A percentile compares a stretch with the other conserved stretches of the same genome.
These are phyloP conservation scores for Steinernema hermaphroditum DNA, from an alignment of 2,888 invertebrate species.

Conservation along the genomic window DNA sequence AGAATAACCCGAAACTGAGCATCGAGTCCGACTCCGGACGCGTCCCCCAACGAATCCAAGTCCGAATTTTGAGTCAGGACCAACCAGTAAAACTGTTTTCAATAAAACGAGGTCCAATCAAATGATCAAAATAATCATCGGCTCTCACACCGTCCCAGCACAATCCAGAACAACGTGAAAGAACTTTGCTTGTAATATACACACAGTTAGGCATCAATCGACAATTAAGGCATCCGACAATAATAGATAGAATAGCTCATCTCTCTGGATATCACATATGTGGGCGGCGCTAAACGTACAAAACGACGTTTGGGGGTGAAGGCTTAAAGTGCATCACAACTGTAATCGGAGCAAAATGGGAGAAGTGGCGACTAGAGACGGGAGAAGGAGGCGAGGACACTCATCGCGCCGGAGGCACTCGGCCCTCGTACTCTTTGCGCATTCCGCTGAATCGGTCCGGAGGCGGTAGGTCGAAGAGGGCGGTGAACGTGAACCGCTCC, in stretches of 20 bases:
- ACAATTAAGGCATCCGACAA: not conserved
- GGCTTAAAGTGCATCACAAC: not conserved
- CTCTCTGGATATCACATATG: not conserved
- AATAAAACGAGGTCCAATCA: not conserved
- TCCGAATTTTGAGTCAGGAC: too few species aligned
- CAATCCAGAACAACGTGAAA: not conserved
- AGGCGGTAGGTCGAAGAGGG: conserved; percentile 46
- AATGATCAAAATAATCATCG: not conserved
- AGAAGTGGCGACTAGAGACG: not conserved
- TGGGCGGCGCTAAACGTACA: not conserved
- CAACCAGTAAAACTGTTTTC: not conserved
- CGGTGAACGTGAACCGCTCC: conserved; percentile 48
- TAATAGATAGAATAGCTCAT: too few species aligned
- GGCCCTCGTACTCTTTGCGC: not conserved
- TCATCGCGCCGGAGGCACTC: not conserved
- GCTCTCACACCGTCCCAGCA: not conserved
- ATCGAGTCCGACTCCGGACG: too few species aligned
- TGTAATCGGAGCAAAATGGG: not conserved
- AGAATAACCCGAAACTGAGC: too few species aligned
- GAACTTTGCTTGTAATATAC: not conserved
- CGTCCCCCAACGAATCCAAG: too few species aligned
- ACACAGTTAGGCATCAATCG: not conserved
- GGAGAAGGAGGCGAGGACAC: not conserved
- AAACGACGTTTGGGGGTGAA: not conserved
- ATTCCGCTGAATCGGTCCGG: conserved; percentile 37